These are phyloP conservation scores for Clarias platycephalus DNA, from an alignment of 2,797 vertebrate genomes.

Conservation along the genomic window DNA sequence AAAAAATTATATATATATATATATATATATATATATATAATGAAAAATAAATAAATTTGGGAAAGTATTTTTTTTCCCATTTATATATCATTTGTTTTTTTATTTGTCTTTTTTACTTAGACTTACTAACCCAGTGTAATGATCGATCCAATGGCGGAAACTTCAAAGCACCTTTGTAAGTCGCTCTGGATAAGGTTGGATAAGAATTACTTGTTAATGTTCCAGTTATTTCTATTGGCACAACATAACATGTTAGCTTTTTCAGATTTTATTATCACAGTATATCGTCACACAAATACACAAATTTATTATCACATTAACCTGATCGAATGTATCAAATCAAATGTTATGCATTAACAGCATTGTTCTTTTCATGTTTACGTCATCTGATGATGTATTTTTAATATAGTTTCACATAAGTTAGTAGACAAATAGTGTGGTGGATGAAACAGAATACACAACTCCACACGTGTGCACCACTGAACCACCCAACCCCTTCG, in stretches of 20 bases:
- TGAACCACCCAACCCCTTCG: too few species aligned
- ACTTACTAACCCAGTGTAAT: too few species aligned
- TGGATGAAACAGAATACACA: constrained; percentile 19
- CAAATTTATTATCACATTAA: too few species aligned
- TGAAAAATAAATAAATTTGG: too few species aligned
- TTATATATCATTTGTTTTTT: too few species aligned
- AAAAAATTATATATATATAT: too few species aligned
- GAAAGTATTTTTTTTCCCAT: too few species aligned
- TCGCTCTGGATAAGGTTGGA: not conserved
- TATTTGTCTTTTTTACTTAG: too few species aligned
- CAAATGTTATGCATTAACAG: not conserved
- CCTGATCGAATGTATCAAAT: not conserved
- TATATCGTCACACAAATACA: not conserved
- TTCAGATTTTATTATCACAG: not conserved
- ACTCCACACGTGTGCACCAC: not conserved
- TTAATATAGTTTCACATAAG: not conserved
- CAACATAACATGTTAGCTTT: not conserved
- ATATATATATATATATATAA: too few species aligned
- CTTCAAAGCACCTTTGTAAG: too few species aligned
- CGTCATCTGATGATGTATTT: not conserved
- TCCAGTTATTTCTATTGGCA: not conserved
- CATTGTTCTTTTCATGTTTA: constrained; percentile 7
- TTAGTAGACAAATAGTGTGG: not conserved
- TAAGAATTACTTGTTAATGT: not conserved
- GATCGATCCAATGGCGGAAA: too few species aligned